Base-by-base conservation (phyloP, 2,113 vertebrate genomes). In the Zosterops lateralis region DNA sequence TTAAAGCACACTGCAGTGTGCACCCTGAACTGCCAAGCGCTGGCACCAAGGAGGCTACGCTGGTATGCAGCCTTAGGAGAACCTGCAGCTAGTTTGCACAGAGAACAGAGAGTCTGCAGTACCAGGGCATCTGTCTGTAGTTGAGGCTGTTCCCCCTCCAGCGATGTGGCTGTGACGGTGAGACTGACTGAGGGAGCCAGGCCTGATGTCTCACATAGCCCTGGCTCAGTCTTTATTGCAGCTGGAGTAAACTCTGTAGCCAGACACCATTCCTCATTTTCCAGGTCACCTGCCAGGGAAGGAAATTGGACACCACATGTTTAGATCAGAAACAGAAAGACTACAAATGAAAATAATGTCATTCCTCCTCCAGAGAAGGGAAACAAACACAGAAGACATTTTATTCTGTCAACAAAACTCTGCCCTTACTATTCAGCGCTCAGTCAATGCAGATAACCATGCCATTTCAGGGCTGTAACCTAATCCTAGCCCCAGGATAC, bases 231-330 rank as follows among this genome's bases (percentile, higher is more conserved):
- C 97, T 98, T 98, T 96, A 95, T 98, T 97, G 90, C 98, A 92
- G 97, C 93, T 93, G 97, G 93, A 87, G 97, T 96, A 32, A 98
- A 92, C 71, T 98, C 98, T 14, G 97, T 26, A 70, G 98, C 98
- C 98, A 99, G 98, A 84, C 98, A 98, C 99, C 99, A 99, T 56
- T 99, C 97, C 36, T 99, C 99, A 65, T 96, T 97, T 38, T 99
- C 98, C 8, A 98, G 98, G 62, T 99, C 99, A 73, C 98, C 98
- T 98, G 86, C 56, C 86, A 90, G 78, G 56, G 50, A 92, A 90
- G 68, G 79, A 95, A 88, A 92, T 91, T 42, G 38, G 80, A 86
- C 38, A 88, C 81, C 93, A 71, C 42, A 47, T 48, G 90, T 96
- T 95, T 93, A 91, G 85, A 82, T 68, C 89, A 76, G 87, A 76